A percentile compares a stretch with the other conserved stretches of the same genome.
Conservation (phyloP, 1,140 invertebrate genomes). For the Drosophila kohkoa region DNA sequence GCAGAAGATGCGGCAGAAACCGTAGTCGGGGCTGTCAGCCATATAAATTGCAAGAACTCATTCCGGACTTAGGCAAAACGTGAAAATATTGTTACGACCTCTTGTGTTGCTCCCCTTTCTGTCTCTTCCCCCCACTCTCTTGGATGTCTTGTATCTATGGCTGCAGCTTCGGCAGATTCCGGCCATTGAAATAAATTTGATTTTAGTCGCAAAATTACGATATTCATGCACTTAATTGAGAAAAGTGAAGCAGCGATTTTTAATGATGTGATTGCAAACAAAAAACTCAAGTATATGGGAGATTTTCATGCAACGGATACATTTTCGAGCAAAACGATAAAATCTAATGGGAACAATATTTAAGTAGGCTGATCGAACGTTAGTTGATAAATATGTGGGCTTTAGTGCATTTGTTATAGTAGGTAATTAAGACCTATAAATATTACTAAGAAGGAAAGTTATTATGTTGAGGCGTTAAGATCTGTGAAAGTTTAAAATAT, state of each 20-base stretch:
- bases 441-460: too few relatives aligned
- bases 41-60: constrained; percentile 81
- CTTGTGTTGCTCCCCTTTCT: constrained; percentile 15
- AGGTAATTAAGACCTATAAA: too few relatives aligned
- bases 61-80: constrained; percentile 82
- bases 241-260: constrained; percentile 76
- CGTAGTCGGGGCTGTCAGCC: constrained; percentile 21
- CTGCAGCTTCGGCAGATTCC: constrained; percentile 45
- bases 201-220: constrained; percentile 77
- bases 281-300: constrained; percentile 9
- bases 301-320: background rate
- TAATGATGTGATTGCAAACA: constrained; percentile 66
- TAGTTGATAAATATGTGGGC: background rate
- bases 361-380: background rate
- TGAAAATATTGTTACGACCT: constrained; percentile 83
- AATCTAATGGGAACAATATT: background rate
- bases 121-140: background rate
- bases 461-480: too few relatives aligned
- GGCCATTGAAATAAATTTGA: constrained; percentile 74
- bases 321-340: constrained; percentile 3
- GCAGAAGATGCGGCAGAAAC: constrained; percentile 9
- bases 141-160: constrained; percentile 3
- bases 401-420: background rate
- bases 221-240: constrained; percentile 69
- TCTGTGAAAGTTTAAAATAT: too few relatives aligned